Conservation (phyloP, 2,888 invertebrate genomes). For the Dasypogon diadema region DNA sequence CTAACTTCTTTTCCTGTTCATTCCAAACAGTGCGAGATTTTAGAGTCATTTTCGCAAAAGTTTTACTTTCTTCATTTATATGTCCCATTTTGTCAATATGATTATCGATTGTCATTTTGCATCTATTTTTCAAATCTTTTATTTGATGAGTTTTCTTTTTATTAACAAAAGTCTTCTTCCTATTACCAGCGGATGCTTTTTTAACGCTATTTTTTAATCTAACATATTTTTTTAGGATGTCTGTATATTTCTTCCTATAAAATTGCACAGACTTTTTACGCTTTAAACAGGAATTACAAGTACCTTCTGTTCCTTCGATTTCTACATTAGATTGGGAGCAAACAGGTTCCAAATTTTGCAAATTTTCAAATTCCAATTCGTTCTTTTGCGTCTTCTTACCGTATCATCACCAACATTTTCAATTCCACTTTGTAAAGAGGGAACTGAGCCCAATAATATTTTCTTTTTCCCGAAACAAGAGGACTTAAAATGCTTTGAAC, state of each 20-base stretch:
- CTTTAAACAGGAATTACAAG: constrained; percentile 26
- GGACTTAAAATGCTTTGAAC: background rate
- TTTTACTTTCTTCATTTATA: constrained; percentile 16
- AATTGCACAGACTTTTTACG: constrained; percentile 8
- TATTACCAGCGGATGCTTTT: background rate
- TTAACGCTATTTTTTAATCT: background rate
- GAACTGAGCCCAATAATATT: background rate
- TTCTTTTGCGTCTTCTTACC: background rate
- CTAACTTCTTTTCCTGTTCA: background rate
- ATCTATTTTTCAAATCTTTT: background rate
- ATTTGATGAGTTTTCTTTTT: background rate
- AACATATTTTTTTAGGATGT: background rate
- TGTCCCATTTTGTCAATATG: background rate
- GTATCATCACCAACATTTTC: background rate
- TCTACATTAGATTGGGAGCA: background rate
- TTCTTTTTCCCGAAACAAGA: background rate
- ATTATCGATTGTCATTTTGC: background rate
- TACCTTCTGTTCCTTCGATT: background rate
- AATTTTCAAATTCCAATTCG: background rate
- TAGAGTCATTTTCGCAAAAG: background rate
- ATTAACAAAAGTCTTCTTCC: background rate
- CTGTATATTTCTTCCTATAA: constrained; percentile 3
- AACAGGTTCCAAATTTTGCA: background rate
- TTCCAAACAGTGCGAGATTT: background rate
- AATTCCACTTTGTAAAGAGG: background rate